Conservation (phyloP, 2,888 invertebrate genomes). For the Cryptocephalus primarius region DNA sequence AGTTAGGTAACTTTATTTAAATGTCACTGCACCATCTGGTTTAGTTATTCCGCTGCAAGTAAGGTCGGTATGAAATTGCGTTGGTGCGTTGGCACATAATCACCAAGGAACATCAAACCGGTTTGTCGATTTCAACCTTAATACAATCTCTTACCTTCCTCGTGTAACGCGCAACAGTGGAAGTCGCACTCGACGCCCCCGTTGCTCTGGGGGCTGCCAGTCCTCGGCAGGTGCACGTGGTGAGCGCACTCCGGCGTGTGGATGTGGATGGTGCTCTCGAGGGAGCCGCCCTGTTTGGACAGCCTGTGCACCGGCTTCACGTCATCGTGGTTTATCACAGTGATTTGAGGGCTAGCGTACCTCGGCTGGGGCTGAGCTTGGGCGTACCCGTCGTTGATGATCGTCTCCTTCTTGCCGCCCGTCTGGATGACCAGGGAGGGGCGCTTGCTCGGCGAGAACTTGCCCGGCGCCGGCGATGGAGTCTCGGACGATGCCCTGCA, state of each 20-base stretch:
- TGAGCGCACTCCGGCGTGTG: conserved; percentile 77
- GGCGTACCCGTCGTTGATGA: conserved; percentile 47
- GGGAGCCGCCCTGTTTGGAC: conserved; percentile 52
- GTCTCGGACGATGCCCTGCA: conserved; percentile 41
- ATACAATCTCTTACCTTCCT: conserved; percentile 46
- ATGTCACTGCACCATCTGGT: too few species aligned
- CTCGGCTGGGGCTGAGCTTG: conserved; percentile 31
- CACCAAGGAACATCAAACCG: too few species aligned
- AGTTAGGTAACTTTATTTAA: too few species aligned
- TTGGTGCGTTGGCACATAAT: too few species aligned
- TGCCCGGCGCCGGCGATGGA: conserved; percentile 39
- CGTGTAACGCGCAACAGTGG: conserved; percentile 90
- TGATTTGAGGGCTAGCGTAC: conserved; percentile 70
- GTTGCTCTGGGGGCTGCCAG: conserved; percentile 52
- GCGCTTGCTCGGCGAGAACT: conserved; percentile 49
- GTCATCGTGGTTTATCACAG: conserved; percentile 89
- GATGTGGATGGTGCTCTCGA: conserved; percentile 67
- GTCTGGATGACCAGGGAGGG: conserved; percentile 52
- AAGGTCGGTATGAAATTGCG: too few species aligned
- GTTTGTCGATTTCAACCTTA: too few species aligned
- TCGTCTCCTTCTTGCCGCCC: conserved; percentile 44
- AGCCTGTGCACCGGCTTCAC: conserved; percentile 40
- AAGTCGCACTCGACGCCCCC: conserved; percentile 76
- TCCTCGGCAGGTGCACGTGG: conserved; percentile 52
- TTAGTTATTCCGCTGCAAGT: too few species aligned